Evolutionary conservation across 2,113 vertebrate genomes (phyloP), one percentile per base, ranked within the genome.

Genomic region (Cyrtonyx montezumae): DNA sequence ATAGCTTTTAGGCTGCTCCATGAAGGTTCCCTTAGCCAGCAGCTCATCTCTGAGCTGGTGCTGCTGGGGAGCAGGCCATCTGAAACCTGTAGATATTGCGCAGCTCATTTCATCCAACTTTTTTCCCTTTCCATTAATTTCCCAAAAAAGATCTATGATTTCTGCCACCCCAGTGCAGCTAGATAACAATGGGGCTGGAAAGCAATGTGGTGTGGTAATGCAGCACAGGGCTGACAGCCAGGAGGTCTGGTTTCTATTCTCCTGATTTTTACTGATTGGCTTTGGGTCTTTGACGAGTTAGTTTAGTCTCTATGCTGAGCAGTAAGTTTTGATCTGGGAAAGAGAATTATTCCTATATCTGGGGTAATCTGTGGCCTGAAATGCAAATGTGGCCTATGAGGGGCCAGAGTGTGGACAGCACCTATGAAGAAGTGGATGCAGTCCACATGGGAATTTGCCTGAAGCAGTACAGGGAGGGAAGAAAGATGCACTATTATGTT

Each of bases 141-240:
- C 63, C 53, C 36, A 49, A 66, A 63, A 67, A 88, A 58, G 32
- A 34, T 15, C 21, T 61, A 46, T 0, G 1, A 56, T 78, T 69
- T 65, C 46, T 2, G 2, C 71, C 62, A 9, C 34, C 55, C 36
- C 43, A 68, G 0, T 0, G 0, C 36, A 84, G 55, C 22, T 16
- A 69, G 49, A 25, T 91, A 58, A 17, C 28, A 32, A 8, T 55
- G 36, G 15, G 25, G 10, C 32, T 49, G 45, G 48, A 45, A 78
- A 78, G 34, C 63, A 63, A 19, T 48, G 46, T 18, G 20, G 26
- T 40, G n/a, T 40, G 37, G 45, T 40, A 21, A 48, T 63, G 68
- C 32, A 89, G 67, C 59, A 25, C 0, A 0, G 32, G 63, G 42
- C 58, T 77, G 84, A 37, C 11, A 62, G 59, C 59, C 78, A 55